These are phyloP conservation scores for Melinaea menophilus DNA, from an alignment of 2,888 invertebrate species.

Conservation along the genomic window DNA sequence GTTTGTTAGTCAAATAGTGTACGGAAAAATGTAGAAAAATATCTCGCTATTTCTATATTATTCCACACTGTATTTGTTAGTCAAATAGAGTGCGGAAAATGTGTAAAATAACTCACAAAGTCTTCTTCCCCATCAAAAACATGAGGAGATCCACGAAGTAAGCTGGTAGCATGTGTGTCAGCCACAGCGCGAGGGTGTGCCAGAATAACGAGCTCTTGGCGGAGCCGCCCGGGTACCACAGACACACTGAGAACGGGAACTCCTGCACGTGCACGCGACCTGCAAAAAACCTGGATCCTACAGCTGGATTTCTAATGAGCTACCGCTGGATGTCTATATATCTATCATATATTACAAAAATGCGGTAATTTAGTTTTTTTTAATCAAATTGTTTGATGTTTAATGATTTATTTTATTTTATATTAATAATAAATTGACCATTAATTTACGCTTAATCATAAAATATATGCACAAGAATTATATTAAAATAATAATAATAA, in stretches of 20 bases:
- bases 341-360: no score
- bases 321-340: no score
- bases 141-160: conserved; percentile 85
- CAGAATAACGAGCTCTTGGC: conserved; percentile 81
- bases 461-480: not conserved
- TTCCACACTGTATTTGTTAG: no score
- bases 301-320: not conserved
- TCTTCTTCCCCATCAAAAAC: conserved; percentile 82
- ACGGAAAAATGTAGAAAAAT: not conserved
- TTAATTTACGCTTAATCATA: no score
- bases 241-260: conserved; percentile 85
- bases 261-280: conserved; percentile 79
- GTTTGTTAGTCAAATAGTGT: no score
- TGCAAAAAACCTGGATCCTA: conserved; percentile 30
- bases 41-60: not conserved
- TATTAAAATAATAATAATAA: not conserved
- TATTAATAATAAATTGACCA: no score
- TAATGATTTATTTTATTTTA: no score
- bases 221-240: conserved; percentile 89
- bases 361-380: no score
- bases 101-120: conserved; percentile 81
- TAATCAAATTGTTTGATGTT: no score
- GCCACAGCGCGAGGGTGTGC: conserved; percentile 82
- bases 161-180: conserved; percentile 87
- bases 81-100: no score